phyloP scores from a whole-genome alignment of 2,113 vertebrate species.

The Gorsachius goisagi region DNA sequence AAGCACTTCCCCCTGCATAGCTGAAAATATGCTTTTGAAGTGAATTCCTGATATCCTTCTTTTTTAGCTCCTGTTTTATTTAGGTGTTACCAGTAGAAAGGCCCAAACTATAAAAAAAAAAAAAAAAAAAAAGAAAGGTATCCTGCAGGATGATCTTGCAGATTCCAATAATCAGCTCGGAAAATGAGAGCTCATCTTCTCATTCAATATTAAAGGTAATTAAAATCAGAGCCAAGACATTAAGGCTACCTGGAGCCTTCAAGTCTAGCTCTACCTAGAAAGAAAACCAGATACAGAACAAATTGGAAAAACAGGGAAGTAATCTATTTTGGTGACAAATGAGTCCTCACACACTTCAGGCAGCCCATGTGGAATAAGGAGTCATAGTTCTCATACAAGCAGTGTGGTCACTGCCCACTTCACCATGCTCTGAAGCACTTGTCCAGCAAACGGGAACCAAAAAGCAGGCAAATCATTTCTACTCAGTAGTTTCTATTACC shows the following conservation, averaged over 20 bases:
- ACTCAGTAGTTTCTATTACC: neutral
- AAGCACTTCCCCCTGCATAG: neutral
- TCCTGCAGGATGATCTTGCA: slow-evolving; percentile 35
- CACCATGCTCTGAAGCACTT: neutral
- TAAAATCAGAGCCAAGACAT: slow-evolving; percentile 62
- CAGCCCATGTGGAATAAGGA: neutral
- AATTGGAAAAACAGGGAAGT: slow-evolving; percentile 1
- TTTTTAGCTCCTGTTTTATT: neutral
- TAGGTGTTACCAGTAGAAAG: neutral
- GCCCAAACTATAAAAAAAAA: neutral
- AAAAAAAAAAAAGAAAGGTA: neutral
- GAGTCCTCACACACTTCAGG: neutral
- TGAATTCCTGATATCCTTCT: neutral
- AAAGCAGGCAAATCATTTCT: neutral
- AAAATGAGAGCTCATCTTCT: slow-evolving; percentile 54
- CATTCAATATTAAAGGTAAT: slow-evolving; percentile 63
- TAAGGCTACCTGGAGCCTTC: slow-evolving; percentile 34
- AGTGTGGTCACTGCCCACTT: neutral
- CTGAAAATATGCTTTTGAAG: neutral
- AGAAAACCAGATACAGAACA: slow-evolving; percentile 23
- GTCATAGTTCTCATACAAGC: neutral
- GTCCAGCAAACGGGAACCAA: neutral
- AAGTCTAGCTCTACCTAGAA: slow-evolving; percentile 48
- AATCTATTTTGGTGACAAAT: neutral
- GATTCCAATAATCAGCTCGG: slow-evolving; percentile 32